Base-by-base conservation (phyloP, 64 coral and sea anemone genomes). In the Pocillopora verrucosa region DNA sequence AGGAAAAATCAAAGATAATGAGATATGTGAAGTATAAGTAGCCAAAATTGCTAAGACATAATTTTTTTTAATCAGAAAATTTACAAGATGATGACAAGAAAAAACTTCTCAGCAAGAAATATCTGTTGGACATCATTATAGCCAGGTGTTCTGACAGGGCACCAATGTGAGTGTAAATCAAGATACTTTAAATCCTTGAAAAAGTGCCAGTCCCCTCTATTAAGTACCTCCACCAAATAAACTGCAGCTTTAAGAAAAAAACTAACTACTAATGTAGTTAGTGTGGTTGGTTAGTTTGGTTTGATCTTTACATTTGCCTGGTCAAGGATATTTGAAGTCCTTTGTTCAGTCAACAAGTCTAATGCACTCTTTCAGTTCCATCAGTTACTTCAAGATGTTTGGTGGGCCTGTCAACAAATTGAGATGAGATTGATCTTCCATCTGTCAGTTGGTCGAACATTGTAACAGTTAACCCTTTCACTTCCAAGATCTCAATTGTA, bases 81-180 rank as follows among this genome's bases (percentile, higher is more conserved):
- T 64, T 3, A 34, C 17, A 70, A 67, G 65, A 77, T 89, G 86
- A 93, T 16, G 76, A 76, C 9, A 79, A 59, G 20, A 81, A 89
- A 20, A 88, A 64, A 34, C 62, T 96, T 9, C 87, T 79, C 38
- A 91, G 88, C 30, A 92, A 95, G 79, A 87, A 92, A 45, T 77
- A 88, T 57, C 73, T 98, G 36, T 56, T 98, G 61, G 79, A 93
- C 67, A 82, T 95, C 45, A 84, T 98, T 9, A 62, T 95, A 56
- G 87, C 90, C 1, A 83, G 96, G 30, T 98, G 93, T 37, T 98
- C 96, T 85, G 96, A 98, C 58, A 92, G 74, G 72, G 96, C 96
- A 67, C 96, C 96, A 88, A 98, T 93, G 96, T 98, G 84, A 95
- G 93, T 89, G 76, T 67, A n/a, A 20, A 6, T 22, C 1, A 15